Conservation (phyloP, 2,113 vertebrate species). For the Epinephelus lanceolatus region DNA sequence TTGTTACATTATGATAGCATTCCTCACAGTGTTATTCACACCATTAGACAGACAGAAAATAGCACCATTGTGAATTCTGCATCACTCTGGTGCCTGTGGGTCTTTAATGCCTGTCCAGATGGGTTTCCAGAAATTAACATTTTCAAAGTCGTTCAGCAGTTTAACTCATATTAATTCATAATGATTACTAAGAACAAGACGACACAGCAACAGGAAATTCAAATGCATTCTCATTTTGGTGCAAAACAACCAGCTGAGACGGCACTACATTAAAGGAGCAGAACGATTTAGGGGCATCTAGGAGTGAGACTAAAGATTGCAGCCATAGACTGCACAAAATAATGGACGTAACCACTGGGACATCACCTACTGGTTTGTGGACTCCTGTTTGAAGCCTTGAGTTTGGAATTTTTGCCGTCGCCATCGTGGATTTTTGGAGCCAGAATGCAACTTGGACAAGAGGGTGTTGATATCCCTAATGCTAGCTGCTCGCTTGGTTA, state of each 20-base stretch:
- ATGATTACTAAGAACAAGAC: conserved; percentile 11
- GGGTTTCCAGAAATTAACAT: conserved; percentile 69
- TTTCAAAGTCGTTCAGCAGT: conserved; percentile 56
- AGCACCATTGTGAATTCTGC: conserved; percentile 64
- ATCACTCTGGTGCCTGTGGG: conserved; percentile 59
- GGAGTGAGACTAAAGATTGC: too few species aligned
- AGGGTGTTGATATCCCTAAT: too few species aligned
- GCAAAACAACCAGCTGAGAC: not conserved
- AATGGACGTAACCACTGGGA: too few species aligned
- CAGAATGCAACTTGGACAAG: too few species aligned
- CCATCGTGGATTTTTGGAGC: too few species aligned
- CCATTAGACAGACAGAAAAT: conserved; percentile 76
- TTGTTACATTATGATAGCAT: conserved; percentile 70
- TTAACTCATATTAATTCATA: conserved; percentile 49
- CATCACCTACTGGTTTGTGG: too few species aligned
- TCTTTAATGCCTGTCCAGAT: conserved; percentile 62
- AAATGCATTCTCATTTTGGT: not conserved
- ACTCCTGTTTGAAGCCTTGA: too few species aligned
- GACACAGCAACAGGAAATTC: conserved; percentile 5
- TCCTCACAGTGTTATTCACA: conserved; percentile 69
- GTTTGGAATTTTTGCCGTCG: too few species aligned
- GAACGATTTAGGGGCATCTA: not conserved
- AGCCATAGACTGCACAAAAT: too few species aligned
- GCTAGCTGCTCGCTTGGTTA: too few species aligned
- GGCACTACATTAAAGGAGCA: not conserved